Base-by-base conservation (phyloP, 2,113 vertebrate genomes). In the Brachypodius melanocephalos region DNA sequence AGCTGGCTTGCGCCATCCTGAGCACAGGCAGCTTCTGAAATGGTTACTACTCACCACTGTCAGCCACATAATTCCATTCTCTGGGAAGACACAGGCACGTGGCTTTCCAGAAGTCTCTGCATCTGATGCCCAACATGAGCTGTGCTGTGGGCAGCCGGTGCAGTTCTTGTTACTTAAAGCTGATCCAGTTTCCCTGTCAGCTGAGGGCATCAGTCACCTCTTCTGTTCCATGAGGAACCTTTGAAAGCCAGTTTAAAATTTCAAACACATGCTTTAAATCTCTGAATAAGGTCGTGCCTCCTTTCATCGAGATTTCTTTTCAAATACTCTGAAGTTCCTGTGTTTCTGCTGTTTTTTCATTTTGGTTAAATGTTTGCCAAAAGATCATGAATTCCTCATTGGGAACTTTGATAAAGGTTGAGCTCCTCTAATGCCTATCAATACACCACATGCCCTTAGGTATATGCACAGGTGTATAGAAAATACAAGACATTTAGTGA, bases 71-170 rank as follows among this genome's bases (percentile, higher is more conserved):
- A 8, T 24, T 1, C 28, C 5, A 0, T 71, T 49, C 57, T 59
- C 46, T 26, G 24, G 36, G 58, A 20, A 15, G 10, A 2, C 43
- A 19, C 34, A 29, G 8, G 29, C 14, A 6, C 1, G 0, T 8
- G 29, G 34, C 11, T 4, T 34, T 74, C 10, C 1, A 1, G 29
- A n/a, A 42, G 13, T 46, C 26, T 36, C 16, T 5, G 6, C 3
- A 36, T 36, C 5, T 28, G 61, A 11, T 21, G 38, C 24, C 52
- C 54, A 22, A 5, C 1, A 1, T 28, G 42, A 61, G 19, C 8
- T 29, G 58, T 25, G 34, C n/a, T 49, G 34, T 0, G 1, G 58
- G 29, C 20, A 86, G 28, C 42, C 12, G 8, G 46, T 67, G 5
- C 52, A 17, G 31, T 12, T 86, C 34, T 32, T 54, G 8, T 45